Conservation (phyloP, 2,888 invertebrate species). For the Agrochola lota region DNA sequence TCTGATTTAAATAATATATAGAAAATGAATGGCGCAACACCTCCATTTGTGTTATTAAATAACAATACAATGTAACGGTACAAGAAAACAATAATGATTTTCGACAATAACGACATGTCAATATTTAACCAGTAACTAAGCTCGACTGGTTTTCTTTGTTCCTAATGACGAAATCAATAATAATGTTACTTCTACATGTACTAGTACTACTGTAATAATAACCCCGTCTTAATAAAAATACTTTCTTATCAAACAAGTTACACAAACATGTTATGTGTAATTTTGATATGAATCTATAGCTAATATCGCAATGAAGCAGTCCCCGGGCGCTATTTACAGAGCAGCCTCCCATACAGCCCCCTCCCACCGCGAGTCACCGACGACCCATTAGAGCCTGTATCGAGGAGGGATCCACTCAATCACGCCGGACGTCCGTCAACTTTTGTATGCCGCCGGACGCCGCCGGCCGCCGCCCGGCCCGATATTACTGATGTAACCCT, state of each 20-base stretch:
- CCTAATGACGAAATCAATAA: not conserved
- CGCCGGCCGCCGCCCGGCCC: slow-evolving; percentile 65
- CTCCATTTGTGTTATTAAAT: not conserved
- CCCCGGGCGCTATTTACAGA: slow-evolving; percentile 80
- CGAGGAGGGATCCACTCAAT: slow-evolving; percentile 83
- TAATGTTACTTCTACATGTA: not conserved
- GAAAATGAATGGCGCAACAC: slow-evolving; percentile 11
- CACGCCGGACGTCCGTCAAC: slow-evolving; percentile 86
- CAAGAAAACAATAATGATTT: not conserved
- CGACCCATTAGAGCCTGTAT: slow-evolving; percentile 84
- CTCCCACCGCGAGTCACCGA: slow-evolving; percentile 69
- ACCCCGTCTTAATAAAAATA: not conserved
- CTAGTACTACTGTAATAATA: not conserved
- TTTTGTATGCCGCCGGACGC: slow-evolving; percentile 75
- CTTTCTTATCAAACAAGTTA: slow-evolving; percentile 3
- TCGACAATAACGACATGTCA: not conserved
- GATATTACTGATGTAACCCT: slow-evolving; percentile 76
- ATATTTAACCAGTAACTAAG: not conserved
- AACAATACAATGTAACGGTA: not conserved
- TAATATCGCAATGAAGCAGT: slow-evolving; percentile 77
- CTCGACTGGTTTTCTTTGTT: not conserved
- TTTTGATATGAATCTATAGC: slow-evolving; percentile 66
- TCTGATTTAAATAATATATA: slow-evolving; percentile 13
- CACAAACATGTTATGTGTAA: slow-evolving; percentile 15
- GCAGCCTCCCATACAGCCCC: slow-evolving; percentile 57